phyloP scores from a whole-genome alignment of 2,113 vertebrate species.

The Alexandromys fortis region DNA sequence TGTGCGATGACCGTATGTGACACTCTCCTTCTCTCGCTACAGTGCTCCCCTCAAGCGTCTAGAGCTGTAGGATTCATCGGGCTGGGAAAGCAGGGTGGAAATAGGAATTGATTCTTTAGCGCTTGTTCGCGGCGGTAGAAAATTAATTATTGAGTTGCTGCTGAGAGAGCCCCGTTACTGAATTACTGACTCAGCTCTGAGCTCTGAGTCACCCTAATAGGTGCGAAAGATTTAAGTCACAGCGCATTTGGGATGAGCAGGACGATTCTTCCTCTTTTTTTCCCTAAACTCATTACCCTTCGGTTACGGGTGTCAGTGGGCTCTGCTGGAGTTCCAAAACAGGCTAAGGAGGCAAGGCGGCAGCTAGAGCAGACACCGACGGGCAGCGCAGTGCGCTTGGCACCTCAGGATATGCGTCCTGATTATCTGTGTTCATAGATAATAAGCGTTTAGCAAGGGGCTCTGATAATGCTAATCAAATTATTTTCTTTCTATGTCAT shows the following conservation, averaged over 20 bases:
- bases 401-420: background rate
- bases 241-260: conserved; percentile 1
- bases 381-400: background rate
- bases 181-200: conserved; percentile 33
- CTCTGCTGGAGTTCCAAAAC: background rate
- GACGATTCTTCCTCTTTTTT: background rate
- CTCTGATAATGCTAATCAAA: background rate
- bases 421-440: background rate
- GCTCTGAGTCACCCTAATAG: conserved; percentile 39
- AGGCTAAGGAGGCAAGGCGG: background rate
- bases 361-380: background rate
- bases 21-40: background rate
- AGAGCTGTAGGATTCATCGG: background rate
- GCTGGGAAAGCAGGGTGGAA: conserved; percentile 30
- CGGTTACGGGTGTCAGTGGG: background rate
- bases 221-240: conserved; percentile 7
- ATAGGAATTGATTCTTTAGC: conserved; percentile 61
- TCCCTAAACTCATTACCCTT: background rate
- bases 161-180: background rate
- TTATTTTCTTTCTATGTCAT: background rate
- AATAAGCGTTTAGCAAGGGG: background rate
- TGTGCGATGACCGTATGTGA: background rate
- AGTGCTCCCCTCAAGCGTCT: background rate
- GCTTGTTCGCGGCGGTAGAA: conserved; percentile 26
- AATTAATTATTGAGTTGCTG: conserved; percentile 53